Evolutionary conservation across 2,888 invertebrate genomes (phyloP).

Genomic region (Tenthredo amoena): DNA sequence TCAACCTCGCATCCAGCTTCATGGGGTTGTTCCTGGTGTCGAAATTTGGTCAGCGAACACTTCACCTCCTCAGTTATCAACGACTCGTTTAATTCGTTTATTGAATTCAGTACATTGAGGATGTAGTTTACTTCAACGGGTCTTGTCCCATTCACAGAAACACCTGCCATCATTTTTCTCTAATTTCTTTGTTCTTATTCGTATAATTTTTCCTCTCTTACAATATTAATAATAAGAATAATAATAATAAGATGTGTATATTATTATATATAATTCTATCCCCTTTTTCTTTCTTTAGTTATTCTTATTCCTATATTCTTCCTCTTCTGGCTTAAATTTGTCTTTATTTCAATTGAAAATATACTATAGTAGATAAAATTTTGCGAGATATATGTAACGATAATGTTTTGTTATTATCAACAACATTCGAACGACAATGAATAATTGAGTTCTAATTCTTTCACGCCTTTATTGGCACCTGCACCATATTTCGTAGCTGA

Average conservation of each 20-base stretch:
- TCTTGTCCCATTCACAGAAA: constrained; percentile 59
- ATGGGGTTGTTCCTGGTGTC: constrained; percentile 53
- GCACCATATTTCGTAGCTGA: background rate
- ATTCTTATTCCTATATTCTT: background rate
- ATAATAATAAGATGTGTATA: background rate
- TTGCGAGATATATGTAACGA: background rate
- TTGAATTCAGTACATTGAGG: constrained; percentile 65
- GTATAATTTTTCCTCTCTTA: background rate
- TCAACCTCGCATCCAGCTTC: constrained; percentile 82
- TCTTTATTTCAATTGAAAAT: background rate
- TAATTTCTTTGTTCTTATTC: background rate
- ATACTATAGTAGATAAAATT: background rate
- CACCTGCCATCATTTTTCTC: constrained; percentile 58
- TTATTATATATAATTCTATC: background rate
- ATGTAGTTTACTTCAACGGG: constrained; percentile 65
- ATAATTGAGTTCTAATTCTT: background rate
- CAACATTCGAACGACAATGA: background rate
- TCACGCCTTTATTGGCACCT: constrained; percentile 1
- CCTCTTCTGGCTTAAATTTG: background rate
- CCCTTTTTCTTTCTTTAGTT: background rate
- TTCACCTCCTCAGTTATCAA: constrained; percentile 62
- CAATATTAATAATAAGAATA: background rate
- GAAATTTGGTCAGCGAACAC: constrained; percentile 61
- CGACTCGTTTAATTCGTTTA: constrained; percentile 67
- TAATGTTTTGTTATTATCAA: background rate